Evolutionary conservation across 1,140 invertebrate genomes (phyloP).

Genomic region (Lepidurus couesii): DNA sequence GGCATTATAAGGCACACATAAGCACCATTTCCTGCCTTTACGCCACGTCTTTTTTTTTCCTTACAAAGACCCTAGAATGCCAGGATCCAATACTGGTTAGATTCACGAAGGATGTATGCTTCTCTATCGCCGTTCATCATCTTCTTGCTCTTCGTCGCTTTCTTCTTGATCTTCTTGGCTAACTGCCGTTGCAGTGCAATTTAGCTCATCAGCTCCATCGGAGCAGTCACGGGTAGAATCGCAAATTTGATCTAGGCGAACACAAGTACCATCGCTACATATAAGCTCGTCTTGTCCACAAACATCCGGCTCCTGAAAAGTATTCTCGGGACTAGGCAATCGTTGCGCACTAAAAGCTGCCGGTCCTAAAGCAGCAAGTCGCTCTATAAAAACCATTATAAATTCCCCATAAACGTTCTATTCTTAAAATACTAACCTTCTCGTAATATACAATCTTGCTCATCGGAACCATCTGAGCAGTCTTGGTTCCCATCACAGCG

Average conservation of each 20-base stretch:
- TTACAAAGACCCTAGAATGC: neutral
- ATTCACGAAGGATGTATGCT: neutral
- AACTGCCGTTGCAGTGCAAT: conserved; percentile 35
- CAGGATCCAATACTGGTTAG: neutral
- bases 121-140: neutral
- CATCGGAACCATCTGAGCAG: conserved; percentile 54
- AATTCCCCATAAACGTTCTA: neutral
- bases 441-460: conserved; percentile 41
- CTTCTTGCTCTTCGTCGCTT: neutral
- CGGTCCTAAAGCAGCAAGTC: conserved; percentile 46
- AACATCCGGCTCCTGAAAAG: neutral
- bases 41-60: neutral
- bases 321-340: conserved; percentile 48
- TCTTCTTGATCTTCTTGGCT: neutral
- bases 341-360: conserved; percentile 49
- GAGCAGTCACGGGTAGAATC: conserved; percentile 49
- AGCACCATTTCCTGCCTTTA: neutral
- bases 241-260: conserved; percentile 39
- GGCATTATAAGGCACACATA: neutral
- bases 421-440: conserved; percentile 42
- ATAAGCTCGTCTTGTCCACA: conserved; percentile 43
- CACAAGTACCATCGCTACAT: conserved; percentile 45
- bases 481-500: conserved; percentile 54
- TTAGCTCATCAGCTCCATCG: conserved; percentile 41
- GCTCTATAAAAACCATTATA: neutral